phyloP scores from a whole-genome alignment of 2,113 vertebrate genomes.

The Oncorhynchus clarkii region DNA sequence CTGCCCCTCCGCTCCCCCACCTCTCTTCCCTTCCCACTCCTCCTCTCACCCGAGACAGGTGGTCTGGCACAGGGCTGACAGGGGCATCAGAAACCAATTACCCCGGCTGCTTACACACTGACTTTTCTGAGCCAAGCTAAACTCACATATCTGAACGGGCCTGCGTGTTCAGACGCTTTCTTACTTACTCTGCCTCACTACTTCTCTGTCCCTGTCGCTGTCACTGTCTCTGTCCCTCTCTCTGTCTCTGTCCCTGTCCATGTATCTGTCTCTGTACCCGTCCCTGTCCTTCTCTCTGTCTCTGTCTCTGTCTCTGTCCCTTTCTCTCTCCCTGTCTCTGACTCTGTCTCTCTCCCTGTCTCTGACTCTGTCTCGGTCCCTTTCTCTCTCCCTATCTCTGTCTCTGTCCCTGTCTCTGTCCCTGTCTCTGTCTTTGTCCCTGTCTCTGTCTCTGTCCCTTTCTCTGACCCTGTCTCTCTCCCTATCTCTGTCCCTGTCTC shows the following conservation, averaged over 20 bases:
- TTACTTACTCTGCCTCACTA: neutral
- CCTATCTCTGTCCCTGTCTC: no score
- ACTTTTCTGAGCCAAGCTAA: conserved; percentile 76
- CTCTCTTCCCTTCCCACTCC: no score
- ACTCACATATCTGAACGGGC: conserved; percentile 68
- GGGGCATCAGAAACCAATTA: conserved; percentile 84
- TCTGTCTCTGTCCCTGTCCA: neutral
- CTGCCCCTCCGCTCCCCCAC: neutral
- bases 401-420: neutral
- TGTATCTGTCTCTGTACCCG: conserved; percentile 6
- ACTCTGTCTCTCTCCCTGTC: neutral
- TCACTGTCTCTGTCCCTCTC: neutral
- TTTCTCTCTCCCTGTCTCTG: no score
- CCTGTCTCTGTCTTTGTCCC: conserved; percentile 3
- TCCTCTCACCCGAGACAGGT: conserved; percentile 61
- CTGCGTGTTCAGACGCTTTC: conserved; percentile 37
- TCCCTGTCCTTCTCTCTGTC: neutral
- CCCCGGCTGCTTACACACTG: conserved; percentile 66
- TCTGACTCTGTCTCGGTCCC: neutral
- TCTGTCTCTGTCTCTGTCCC: neutral
- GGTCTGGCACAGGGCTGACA: conserved; percentile 77
- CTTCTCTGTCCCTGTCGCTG: neutral
- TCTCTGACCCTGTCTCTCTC: no score
- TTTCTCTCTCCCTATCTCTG: neutral
- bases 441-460: neutral